Evolutionary conservation across 2,888 invertebrate genomes (phyloP), one percentile per base, ranked within the genome.

Genomic region (Agrotis exclamationis): DNA sequence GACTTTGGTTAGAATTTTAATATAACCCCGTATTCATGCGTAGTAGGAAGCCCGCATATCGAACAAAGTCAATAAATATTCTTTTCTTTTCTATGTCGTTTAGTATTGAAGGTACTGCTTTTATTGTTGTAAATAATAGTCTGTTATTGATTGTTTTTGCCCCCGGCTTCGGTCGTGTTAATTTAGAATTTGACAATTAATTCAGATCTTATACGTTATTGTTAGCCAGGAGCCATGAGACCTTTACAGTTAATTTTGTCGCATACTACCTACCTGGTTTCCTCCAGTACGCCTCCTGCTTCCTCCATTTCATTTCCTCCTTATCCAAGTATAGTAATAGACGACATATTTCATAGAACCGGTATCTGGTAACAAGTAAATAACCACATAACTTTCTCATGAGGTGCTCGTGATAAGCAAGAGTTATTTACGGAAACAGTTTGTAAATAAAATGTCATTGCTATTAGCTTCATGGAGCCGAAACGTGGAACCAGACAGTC

Each of bases 381-480:
- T 54, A 64, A 14, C 39, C 56, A 33, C 66, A 74, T 74, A 51
- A 57, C 76, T 74, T 74, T 74, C 74, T 28, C 76, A 51, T 62
- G 68, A 47, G 39, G 14, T 44, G 56, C 50, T 67, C 20, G 20
- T 20, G n/a, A 39, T 70, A n/a, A 63, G 24, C 50, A 45, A 22
- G 47, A 62, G 24, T 4, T 74, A 22, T 67, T 60, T 44, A 44
- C 60, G 50, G 75, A 62, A 67, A 24, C 0, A 1, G 7, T 44
- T 44, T 7, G 47, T 47, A 24, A 71, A 71, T 24, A 72, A 4
- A 16, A 9, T 33, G 24, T 3, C 24, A 24, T 24, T 24, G 24
- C 24, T 3, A 24, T 24, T 24, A 24, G 24, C 24, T n/a, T n/a
- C n/a, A n/a, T n/a, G n/a, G n/a, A n/a, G n/a, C n/a, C n/a, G n/a